Conservation (phyloP, 2,797 vertebrate species). For the Xenentodon cancila region DNA sequence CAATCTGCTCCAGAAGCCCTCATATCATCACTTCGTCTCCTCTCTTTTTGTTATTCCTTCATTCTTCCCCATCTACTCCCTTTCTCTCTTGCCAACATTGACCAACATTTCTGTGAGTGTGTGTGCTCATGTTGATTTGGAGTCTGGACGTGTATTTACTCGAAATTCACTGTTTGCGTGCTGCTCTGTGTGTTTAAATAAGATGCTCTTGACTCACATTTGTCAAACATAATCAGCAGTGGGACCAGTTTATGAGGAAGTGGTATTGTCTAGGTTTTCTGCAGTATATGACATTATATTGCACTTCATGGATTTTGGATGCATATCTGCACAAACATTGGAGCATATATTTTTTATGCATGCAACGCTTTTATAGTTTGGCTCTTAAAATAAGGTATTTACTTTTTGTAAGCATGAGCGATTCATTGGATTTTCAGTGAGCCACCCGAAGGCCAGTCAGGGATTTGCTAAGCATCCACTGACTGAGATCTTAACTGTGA, state of each 20-base stretch:
- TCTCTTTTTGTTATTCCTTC: constrained; percentile 30
- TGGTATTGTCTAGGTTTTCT: constrained; percentile 19
- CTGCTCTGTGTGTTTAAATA: constrained; percentile 40
- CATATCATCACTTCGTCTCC: constrained; percentile 39
- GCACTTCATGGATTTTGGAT: constrained; percentile 16
- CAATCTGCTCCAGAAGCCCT: constrained; percentile 47
- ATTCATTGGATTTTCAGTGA: constrained; percentile 42
- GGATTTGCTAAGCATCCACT: constrained; percentile 13
- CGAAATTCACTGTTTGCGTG: constrained; percentile 56
- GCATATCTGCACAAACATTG: background rate
- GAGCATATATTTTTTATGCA: constrained; percentile 23
- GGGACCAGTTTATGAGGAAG: constrained; percentile 28
- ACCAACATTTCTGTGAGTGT: constrained; percentile 20
- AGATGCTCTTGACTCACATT: constrained; percentile 38
- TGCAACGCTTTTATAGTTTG: constrained; percentile 18
- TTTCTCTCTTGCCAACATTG: constrained; percentile 60
- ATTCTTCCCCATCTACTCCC: constrained; percentile 56
- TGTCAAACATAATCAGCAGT: constrained; percentile 33
- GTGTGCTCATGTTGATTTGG: constrained; percentile 34
- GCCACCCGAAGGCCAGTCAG: constrained; percentile 25
- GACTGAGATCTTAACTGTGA: constrained; percentile 21
- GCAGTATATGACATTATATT: constrained; percentile 5
- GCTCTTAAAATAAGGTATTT: constrained; percentile 39
- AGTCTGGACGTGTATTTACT: constrained; percentile 61
- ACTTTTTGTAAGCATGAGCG: constrained; percentile 5